phyloP scores from a whole-genome alignment of 2,113 vertebrate genomes.

The Rattus rattus region DNA sequence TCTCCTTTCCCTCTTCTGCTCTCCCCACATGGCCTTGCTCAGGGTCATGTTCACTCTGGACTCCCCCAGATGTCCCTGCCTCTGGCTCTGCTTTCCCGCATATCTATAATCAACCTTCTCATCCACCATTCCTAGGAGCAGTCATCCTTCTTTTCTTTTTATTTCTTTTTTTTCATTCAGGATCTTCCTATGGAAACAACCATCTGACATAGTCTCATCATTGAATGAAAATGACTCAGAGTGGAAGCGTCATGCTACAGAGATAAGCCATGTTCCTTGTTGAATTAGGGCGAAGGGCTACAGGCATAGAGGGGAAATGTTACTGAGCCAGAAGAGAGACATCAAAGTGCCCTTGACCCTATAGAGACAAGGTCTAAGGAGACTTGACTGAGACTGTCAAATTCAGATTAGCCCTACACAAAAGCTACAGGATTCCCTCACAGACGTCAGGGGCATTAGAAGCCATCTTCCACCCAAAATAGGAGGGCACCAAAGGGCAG shows the following conservation, averaged over 20 bases:
- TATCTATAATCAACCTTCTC: too few species aligned
- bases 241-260: background rate
- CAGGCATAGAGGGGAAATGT: fast-evolving
- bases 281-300: background rate
- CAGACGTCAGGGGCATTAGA: background rate
- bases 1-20: background rate
- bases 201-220: background rate
- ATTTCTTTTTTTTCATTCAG: background rate
- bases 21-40: background rate
- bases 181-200: background rate
- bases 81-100: too few species aligned
- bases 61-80: background rate
- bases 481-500: background rate
- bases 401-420: background rate
- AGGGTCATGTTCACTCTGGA: background rate
- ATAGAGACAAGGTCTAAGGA: background rate
- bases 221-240: background rate
- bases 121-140: background rate
- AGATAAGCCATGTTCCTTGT: background rate
- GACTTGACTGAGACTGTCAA: background rate
- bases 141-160: background rate
- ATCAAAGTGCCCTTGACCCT: background rate
- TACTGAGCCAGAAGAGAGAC: too few species aligned
- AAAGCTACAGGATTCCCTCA: background rate
- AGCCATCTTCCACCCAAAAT: background rate